These are phyloP conservation scores for Argyrosomus japonicus DNA, from an alignment of 2,113 vertebrate species.

Conservation along the genomic window DNA sequence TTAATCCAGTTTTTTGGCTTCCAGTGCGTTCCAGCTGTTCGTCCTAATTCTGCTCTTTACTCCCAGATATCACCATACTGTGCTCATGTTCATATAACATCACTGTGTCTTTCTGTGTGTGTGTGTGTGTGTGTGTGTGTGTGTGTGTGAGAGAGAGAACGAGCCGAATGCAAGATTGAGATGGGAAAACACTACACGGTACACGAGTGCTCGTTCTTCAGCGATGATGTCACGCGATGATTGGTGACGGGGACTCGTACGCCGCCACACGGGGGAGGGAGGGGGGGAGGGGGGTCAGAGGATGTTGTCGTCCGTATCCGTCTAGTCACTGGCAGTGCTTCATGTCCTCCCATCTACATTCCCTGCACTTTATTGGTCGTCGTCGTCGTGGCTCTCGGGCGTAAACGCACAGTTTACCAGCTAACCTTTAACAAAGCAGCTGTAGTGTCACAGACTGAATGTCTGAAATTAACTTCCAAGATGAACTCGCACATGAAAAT, in stretches of 20 bases:
- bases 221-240: neutral
- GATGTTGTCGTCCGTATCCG: slow-evolving; percentile 1
- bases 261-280: neutral
- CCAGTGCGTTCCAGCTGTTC: slow-evolving; percentile 69
- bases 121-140: neutral
- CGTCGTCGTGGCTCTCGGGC: slow-evolving; percentile 10
- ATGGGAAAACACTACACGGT: neutral
- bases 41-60: slow-evolving; percentile 62
- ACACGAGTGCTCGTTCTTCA: neutral
- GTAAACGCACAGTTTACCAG: slow-evolving; percentile 13
- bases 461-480: slow-evolving; percentile 48
- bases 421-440: neutral
- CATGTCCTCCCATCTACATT: slow-evolving; percentile 35
- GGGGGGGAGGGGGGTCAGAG: neutral
- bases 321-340: slow-evolving; percentile 31
- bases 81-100: slow-evolving; percentile 52
- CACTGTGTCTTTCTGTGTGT: slow-evolving; percentile 34
- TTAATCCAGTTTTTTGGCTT: slow-evolving; percentile 21
- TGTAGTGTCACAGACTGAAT: neutral
- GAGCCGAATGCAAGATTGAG: slow-evolving; percentile 3
- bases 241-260: slow-evolving; percentile 19
- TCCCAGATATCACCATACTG: slow-evolving; percentile 45
- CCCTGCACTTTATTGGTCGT: slow-evolving; percentile 53
- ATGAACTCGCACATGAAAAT: neutral
- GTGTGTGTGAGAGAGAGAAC: neutral